These are phyloP conservation scores for Pipistrellus pygmaeus DNA, from an alignment of 2,797 vertebrate genomes.

Conservation along the genomic window DNA sequence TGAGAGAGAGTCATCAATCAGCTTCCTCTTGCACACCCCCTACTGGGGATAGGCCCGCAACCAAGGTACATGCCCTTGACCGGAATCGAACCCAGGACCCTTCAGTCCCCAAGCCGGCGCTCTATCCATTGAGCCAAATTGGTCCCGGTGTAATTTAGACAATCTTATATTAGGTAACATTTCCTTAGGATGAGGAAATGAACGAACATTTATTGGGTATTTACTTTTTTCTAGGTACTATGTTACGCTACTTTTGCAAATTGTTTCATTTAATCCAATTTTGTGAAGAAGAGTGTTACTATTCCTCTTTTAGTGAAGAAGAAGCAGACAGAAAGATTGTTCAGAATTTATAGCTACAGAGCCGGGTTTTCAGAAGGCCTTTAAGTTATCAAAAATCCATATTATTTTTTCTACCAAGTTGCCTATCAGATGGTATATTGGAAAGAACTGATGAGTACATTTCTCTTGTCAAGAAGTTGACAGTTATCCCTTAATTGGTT, in stretches of 20 bases:
- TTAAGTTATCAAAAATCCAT: background rate
- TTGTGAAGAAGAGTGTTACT: background rate
- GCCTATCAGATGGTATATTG: background rate
- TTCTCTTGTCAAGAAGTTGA: constrained; percentile 42
- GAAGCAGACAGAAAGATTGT: background rate
- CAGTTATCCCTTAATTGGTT: constrained; percentile 15
- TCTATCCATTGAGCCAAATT: no score
- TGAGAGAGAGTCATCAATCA: no score
- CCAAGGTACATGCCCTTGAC: no score
- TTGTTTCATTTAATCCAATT: constrained; percentile 53
- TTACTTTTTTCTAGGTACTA: background rate
- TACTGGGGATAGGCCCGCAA: no score
- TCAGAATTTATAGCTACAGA: background rate
- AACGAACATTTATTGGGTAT: constrained; percentile 26
- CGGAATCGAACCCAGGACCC: no score
- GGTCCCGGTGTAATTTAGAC: background rate
- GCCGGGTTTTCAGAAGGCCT: constrained; percentile 10
- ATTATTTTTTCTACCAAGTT: background rate
- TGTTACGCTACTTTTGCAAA: constrained; percentile 17
- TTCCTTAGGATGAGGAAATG: background rate
- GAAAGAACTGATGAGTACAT: constrained; percentile 21
- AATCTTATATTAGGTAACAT: constrained; percentile 46
- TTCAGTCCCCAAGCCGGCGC: no score
- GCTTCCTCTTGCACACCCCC: no score
- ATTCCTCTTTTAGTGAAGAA: constrained; percentile 1